These are phyloP conservation scores for Uloborus diversus DNA, from an alignment of 1,140 invertebrate genomes.

Conservation along the genomic window DNA sequence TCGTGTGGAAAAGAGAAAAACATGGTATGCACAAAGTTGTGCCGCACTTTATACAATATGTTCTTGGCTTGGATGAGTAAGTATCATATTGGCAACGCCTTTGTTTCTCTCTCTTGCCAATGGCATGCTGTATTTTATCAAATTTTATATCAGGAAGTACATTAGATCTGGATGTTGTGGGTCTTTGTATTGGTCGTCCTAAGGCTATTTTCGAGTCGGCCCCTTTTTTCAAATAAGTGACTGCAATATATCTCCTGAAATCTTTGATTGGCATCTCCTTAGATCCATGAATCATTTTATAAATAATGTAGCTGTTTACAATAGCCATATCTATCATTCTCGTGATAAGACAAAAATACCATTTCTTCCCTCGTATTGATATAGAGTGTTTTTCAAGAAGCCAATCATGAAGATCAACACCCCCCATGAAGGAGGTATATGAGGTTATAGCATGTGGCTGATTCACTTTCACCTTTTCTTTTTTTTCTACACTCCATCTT, in stretches of 20 bases:
- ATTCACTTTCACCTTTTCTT: constrained; percentile 8
- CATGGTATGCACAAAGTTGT: too few species aligned
- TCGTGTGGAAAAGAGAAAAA: too few species aligned
- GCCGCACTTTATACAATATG: too few species aligned
- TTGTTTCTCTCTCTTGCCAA: neutral
- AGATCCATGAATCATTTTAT: constrained; percentile 3
- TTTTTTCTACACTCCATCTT: constrained; percentile 6
- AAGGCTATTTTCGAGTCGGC: neutral
- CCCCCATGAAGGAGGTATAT: neutral
- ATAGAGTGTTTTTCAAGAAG: constrained; percentile 6
- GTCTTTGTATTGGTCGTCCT: neutral
- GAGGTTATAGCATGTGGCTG: neutral
- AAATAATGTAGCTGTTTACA: neutral
- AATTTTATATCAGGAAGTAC: neutral
- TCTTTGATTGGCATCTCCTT: too few species aligned
- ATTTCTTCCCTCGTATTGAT: constrained; percentile 9
- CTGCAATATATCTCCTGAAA: constrained; percentile 5
- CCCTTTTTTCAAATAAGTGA: neutral
- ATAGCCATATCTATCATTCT: neutral
- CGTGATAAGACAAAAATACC: constrained; percentile 9
- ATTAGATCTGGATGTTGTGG: neutral
- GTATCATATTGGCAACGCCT: too few species aligned
- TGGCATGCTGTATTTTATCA: neutral
- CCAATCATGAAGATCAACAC: constrained; percentile 1
- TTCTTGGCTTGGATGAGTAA: too few species aligned